A percentile compares a stretch with the other conserved stretches of the same genome.
These are phyloP conservation scores for Eriocheir sinensis DNA, from an alignment of 1,140 invertebrate species.

Conservation along the genomic window DNA sequence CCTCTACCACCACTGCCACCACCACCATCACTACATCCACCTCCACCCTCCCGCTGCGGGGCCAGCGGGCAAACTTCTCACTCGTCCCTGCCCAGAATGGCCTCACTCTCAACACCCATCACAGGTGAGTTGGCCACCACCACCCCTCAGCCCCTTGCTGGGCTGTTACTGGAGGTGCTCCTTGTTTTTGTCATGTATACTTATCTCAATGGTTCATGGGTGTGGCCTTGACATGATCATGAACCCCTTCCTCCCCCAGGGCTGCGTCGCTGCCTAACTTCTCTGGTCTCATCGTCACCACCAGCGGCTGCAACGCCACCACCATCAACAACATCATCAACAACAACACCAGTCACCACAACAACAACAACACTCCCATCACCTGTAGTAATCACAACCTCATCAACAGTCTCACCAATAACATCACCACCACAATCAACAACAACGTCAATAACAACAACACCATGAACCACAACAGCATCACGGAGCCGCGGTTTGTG, in stretches of 20 bases:
- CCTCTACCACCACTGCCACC: conserved; percentile 80
- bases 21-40: conserved; percentile 79
- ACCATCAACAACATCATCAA: conserved; percentile 65
- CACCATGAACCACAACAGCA: conserved; percentile 79
- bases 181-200: too few relatives aligned
- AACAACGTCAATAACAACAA: conserved; percentile 67
- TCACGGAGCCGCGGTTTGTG: conserved; percentile 81
- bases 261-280: conserved; percentile 84
- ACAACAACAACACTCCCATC: conserved; percentile 78
- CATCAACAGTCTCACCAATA: conserved; percentile 79
- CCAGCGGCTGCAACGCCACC: conserved; percentile 76
- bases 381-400: conserved; percentile 64
- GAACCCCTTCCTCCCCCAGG: conserved; percentile 80
- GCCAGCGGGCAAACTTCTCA: conserved; percentile 46
- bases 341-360: conserved; percentile 54
- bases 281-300: conserved; percentile 81
- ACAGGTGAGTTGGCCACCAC: conserved; percentile 52
- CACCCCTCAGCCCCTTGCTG: too few relatives aligned
- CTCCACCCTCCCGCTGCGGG: conserved; percentile 80
- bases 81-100: conserved; percentile 40
- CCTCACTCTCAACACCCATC: conserved; percentile 66
- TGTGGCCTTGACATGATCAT: too few relatives aligned
- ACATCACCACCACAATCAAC: conserved; percentile 67
- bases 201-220: too few relatives aligned
- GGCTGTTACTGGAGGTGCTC: too few relatives aligned